These are phyloP conservation scores for Epizoanthus ramosus DNA, from an alignment of 92 coral and sea anemone species.

Conservation along the genomic window DNA sequence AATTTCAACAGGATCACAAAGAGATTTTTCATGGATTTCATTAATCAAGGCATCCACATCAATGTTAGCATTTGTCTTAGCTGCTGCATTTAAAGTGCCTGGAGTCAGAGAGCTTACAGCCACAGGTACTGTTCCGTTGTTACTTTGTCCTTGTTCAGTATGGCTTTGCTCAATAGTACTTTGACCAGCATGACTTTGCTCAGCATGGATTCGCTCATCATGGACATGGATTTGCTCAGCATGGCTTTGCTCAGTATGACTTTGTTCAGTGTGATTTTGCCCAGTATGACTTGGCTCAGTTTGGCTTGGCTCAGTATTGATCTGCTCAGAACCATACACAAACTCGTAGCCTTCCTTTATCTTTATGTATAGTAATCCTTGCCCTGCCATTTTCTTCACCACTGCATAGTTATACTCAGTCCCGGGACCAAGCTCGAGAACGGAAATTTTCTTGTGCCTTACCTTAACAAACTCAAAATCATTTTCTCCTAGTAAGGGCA, in stretches of 20 bases:
- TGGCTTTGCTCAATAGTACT: too few relatives aligned
- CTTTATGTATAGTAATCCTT: conserved; percentile 45
- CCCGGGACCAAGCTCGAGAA: conserved; percentile 20
- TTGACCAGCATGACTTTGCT: too few relatives aligned
- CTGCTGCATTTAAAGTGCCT: too few relatives aligned
- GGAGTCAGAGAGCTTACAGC: too few relatives aligned
- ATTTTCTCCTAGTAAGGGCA: conserved; percentile 27
- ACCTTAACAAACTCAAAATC: conserved; percentile 38
- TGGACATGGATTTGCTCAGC: too few relatives aligned
- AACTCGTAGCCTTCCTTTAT: conserved; percentile 48
- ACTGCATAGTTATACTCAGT: conserved; percentile 52
- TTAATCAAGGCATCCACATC: conserved; percentile 10
- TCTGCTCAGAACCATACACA: conserved; percentile 30
- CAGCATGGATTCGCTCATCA: too few relatives aligned
- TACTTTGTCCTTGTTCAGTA: too few relatives aligned
- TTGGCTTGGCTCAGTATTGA: not conserved
- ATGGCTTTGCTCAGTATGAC: too few relatives aligned
- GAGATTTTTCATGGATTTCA: conserved; percentile 30
- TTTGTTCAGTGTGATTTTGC: too few relatives aligned
- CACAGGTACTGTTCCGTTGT: too few relatives aligned
- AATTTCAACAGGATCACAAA: conserved; percentile 54
- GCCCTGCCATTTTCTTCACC: conserved; percentile 47
- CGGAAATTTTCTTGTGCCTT: conserved; percentile 28
- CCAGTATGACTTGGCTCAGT: too few relatives aligned
- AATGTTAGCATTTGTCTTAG: too few relatives aligned